Evolutionary conservation across 2,113 vertebrate genomes (phyloP).

Genomic region (Acanthisitta chloris): DNA sequence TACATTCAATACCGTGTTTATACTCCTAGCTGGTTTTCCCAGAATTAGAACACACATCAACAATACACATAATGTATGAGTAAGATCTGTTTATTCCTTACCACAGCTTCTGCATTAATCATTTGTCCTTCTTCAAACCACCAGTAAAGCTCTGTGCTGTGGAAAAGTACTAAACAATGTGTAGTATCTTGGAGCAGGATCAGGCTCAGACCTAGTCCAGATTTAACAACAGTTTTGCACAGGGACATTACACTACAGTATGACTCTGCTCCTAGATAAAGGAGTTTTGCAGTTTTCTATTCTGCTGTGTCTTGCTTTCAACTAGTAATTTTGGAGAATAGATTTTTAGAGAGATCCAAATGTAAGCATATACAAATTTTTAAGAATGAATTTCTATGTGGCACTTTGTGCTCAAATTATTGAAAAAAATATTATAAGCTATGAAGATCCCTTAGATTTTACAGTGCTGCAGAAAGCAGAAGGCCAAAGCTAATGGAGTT

Average conservation of each 20-base stretch:
- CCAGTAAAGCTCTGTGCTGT: not conserved
- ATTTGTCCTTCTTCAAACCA: slow-evolving; percentile 23
- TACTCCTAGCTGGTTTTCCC: not conserved
- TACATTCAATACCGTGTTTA: slow-evolving; percentile 34
- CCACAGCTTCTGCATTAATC: slow-evolving; percentile 14
- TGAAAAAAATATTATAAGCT: not conserved
- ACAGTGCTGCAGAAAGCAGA: not conserved
- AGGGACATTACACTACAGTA: not conserved
- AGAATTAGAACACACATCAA: slow-evolving; percentile 32
- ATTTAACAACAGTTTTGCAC: not conserved
- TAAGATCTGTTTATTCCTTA: slow-evolving; percentile 58
- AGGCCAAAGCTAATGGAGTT: not conserved
- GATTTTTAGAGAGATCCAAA: not conserved
- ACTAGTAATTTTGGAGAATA: not conserved
- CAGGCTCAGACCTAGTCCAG: not conserved
- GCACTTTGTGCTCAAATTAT: not conserved
- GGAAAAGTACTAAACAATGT: not conserved
- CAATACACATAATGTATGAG: slow-evolving; percentile 34
- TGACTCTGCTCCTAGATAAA: not conserved
- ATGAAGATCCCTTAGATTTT: not conserved
- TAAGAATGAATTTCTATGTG: not conserved
- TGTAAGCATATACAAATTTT: not conserved
- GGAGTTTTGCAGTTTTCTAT: not conserved
- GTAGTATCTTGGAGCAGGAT: not conserved
- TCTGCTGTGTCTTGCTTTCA: not conserved